These are phyloP conservation scores for Leptoteleia sp. DNA, from an alignment of 1,140 invertebrate genomes.

Conservation along the genomic window DNA sequence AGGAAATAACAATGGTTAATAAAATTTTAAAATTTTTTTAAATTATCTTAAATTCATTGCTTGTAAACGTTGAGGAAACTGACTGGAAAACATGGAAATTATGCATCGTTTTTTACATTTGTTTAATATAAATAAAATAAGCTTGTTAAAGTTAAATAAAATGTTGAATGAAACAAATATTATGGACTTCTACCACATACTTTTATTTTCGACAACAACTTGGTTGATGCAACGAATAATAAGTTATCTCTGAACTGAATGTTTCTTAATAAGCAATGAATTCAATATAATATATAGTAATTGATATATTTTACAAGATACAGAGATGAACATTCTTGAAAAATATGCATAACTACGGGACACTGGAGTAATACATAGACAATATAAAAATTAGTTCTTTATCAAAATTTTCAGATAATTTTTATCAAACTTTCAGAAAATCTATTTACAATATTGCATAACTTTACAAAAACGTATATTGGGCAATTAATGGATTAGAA, in stretches of 20 bases:
- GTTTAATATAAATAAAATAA: too few species aligned
- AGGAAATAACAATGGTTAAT: too few species aligned
- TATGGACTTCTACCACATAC: too few species aligned
- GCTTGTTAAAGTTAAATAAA: too few species aligned
- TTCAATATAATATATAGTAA: background rate
- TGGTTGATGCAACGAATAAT: too few species aligned
- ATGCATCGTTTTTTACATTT: too few species aligned
- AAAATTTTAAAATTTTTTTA: slow-evolving; percentile 1
- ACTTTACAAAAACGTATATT: slow-evolving; percentile 31
- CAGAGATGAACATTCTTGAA: background rate
- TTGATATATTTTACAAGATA: background rate
- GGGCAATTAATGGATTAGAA: background rate
- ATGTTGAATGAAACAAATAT: too few species aligned
- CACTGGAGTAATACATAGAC: slow-evolving; percentile 22
- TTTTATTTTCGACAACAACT: too few species aligned
- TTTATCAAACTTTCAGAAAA: background rate
- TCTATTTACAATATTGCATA: slow-evolving; percentile 45
- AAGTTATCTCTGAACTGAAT: too few species aligned
- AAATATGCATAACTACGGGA: slow-evolving; percentile 30
- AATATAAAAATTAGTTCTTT: slow-evolving; percentile 52
- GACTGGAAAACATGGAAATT: too few species aligned
- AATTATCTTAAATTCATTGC: slow-evolving; percentile 5
- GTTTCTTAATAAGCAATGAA: background rate
- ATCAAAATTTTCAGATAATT: slow-evolving; percentile 32
- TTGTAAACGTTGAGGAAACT: background rate